These are phyloP conservation scores for Mus spretus DNA, from an alignment of 2,797 vertebrate species.

Conservation along the genomic window DNA sequence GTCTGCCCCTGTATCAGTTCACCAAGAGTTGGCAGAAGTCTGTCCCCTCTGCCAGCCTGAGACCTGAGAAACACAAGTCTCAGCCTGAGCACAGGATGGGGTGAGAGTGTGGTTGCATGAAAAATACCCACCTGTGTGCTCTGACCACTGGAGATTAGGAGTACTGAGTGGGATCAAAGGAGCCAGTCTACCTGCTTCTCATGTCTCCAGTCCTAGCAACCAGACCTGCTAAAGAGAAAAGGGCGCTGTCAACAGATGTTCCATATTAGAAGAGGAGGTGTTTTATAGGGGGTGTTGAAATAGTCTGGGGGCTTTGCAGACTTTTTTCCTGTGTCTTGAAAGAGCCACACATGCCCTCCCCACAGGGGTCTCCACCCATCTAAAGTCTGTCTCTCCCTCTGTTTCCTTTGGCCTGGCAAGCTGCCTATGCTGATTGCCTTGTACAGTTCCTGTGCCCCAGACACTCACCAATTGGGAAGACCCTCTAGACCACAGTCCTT, in stretches of 20 bases:
- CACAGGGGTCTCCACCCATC: conserved; percentile 10
- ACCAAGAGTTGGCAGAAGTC: rapidly evolving
- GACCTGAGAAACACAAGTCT: neutral
- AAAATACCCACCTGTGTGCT: conserved; percentile 72
- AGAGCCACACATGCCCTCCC: neutral
- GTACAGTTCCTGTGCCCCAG: neutral
- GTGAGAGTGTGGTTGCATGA: neutral
- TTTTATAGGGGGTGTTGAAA: conserved; percentile 14
- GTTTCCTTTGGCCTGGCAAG: conserved; percentile 58
- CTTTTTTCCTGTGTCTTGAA: conserved; percentile 30
- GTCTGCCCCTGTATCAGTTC: neutral
- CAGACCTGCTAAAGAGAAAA: neutral
- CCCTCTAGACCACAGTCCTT: neutral
- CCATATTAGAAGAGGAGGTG: neutral
- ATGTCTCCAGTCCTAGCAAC: conserved; percentile 69
- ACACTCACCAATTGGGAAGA: neutral
- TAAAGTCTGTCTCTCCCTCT: neutral
- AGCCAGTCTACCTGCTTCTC: conserved; percentile 5
- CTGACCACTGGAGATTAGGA: neutral
- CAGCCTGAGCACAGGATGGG: rapidly evolving
- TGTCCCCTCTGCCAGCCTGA: neutral
- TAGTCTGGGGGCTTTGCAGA: conserved; percentile 44
- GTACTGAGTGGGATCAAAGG: neutral
- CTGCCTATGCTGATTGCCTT: neutral
- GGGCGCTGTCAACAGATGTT: neutral